phyloP scores from a whole-genome alignment of 53 echinoderm and acorn worm genomes.

The Paracentrotus lividus region DNA sequence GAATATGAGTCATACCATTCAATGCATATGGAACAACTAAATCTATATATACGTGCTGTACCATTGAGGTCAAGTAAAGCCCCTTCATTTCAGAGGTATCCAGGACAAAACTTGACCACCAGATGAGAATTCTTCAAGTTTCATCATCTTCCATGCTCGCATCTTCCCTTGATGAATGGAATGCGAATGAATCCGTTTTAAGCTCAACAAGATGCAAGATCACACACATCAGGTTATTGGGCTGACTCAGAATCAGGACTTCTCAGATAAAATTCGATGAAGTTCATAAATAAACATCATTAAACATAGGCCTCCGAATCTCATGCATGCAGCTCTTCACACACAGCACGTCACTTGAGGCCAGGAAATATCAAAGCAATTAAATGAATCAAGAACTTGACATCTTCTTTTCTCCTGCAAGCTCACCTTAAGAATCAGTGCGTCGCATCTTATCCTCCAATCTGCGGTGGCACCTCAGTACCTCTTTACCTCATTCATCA shows the following conservation, averaged over 20 bases:
- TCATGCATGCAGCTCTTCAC: conserved; percentile 20
- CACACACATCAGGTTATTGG: conserved; percentile 7
- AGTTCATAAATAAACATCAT: conserved; percentile 49
- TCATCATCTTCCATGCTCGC: neutral
- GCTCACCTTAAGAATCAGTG: neutral
- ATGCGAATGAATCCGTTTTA: neutral
- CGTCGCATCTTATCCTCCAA: neutral
- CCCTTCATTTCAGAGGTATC: conserved; percentile 24
- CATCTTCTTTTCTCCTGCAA: neutral
- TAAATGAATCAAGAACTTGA: conserved; percentile 41
- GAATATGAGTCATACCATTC: conserved; percentile 6
- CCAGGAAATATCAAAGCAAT: conserved; percentile 20
- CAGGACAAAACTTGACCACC: conserved; percentile 43
- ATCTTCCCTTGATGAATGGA: conserved; percentile 14
- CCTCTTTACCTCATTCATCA: conserved; percentile 52
- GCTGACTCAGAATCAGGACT: conserved; percentile 22
- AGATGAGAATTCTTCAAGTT: neutral
- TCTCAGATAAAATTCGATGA: neutral
- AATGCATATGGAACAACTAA: conserved; percentile 23
- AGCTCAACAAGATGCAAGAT: neutral
- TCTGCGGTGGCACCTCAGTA: neutral
- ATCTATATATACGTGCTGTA: neutral
- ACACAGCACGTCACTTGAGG: conserved; percentile 4
- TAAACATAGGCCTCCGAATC: neutral
- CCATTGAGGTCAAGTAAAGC: conserved; percentile 14